Evolutionary conservation across 2,888 invertebrate genomes (phyloP), one percentile per base, ranked within the genome.

Genomic region (Scelioninae gen. 2): DNA sequence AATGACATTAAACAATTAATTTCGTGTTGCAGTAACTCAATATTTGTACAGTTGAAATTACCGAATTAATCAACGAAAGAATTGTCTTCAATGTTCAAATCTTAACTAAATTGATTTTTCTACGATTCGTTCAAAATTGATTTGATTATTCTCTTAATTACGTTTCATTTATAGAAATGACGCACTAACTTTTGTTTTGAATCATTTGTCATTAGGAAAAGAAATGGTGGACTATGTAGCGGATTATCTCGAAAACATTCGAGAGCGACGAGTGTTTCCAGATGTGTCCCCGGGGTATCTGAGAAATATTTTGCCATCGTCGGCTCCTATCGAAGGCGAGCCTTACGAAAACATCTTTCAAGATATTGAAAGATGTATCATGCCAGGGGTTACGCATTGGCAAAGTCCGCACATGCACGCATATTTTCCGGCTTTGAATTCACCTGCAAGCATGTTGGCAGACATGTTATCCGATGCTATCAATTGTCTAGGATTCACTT

Each of bases 211-310:
- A 74, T 45, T 60, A 95, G 98, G 97, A 37, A 98, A 98, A 87
- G 96, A 98, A 88, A 94, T 98, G 93, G 95, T 99, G 70, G 98
- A 99, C 87, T 99, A 96, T 86, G 97, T 99, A 78, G 97, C 97
- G 0, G 96, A 98, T 85, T 99, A 99, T 86, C 87, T 98, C 84
- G 94, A 95, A 86, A 94, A 93, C 78, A 96, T 99, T 72, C 90
- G 97, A 0, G 93, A 93, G 10, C 90, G 94, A 1, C 91, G 95
- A 11, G 98, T 99, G 0, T 97, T 95, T 83, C 98, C 98, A 0
- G 93, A 94, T 11, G 96, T 96, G 0, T 92, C 96, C 81, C 98
- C 98, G 0, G 98, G 99, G 3, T 99, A 97, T 85, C 91, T 99
- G 84, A 91, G 94, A 79, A 91, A 92, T 55, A 88, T 96, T 65